Base-by-base conservation (phyloP, 2,797 vertebrate species). In the Falco berigora region DNA sequence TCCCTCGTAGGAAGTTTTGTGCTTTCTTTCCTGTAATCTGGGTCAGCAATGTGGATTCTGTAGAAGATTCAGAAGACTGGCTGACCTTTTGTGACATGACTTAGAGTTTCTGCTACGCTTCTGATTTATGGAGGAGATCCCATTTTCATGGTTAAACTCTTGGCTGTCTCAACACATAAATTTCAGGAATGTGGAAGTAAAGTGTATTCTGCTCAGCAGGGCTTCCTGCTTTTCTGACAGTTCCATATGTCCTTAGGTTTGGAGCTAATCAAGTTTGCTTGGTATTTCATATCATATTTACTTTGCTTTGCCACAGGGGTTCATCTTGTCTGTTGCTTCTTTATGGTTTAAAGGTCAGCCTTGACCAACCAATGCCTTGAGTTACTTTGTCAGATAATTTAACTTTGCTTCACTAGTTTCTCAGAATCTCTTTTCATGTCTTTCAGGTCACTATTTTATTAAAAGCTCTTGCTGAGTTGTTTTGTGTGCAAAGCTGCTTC, bases 171-270 rank as follows among this genome's bases (percentile, higher is more conserved):
- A 92, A 64, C 49, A 71, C 38, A 77, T 91, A 85, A 52, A 90
- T 93, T 89, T 91, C 62, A 91, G 49, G 56, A 88, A 88, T 66
- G 40, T 91, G 89, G 90, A 94, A 71, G 24, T 36, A 46, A 87
- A 82, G 53, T 55, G 12, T 83, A 83, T 79, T 53, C 32, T 89
- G 28, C 58, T 77, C 81, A 76, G 67, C 64, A 80, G 68, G 30
- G 59, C 71, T 90, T 84, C 88, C 62, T 76, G n/a, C 36, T 83
- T 90, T 92, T 79, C 56, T 95, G 91, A 77, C 81, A 86, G 61
- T 92, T 94, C 71, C 89, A 36, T 92, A 92, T 92, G 94, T 93
- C 87, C 62, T 89, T 87, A 61, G 36, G 25, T 95, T 90, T 86
- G 59, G 58, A 90, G 74, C 42, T 94, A 88, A 91, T 92, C 87